Conservation (phyloP, 2,113 vertebrate species). For the Sphaerodactylus townsendi region DNA sequence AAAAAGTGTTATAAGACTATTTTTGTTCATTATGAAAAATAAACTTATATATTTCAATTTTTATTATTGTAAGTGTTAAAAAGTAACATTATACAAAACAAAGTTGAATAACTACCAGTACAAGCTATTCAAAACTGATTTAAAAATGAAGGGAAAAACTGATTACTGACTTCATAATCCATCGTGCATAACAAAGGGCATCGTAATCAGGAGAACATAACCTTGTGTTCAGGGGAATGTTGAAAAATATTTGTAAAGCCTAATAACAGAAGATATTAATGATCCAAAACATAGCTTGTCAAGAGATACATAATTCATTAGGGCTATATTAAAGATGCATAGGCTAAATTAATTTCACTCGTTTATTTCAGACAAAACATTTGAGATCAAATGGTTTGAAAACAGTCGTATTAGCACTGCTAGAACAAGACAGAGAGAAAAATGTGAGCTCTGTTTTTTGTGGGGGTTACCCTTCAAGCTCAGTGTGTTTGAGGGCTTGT, state of each 20-base stretch:
- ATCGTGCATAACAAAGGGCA: too few species aligned
- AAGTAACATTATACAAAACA: neutral
- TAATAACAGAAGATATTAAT: neutral
- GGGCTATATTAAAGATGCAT: neutral
- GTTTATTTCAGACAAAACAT: neutral
- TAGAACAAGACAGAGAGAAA: too few species aligned
- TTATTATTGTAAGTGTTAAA: slow-evolving; percentile 12
- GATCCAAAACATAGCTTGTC: neutral
- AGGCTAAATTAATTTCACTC: neutral
- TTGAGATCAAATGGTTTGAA: neutral
- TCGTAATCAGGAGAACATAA: too few species aligned
- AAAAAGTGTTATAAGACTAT: slow-evolving; percentile 44
- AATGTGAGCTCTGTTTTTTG: too few species aligned
- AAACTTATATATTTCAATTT: neutral
- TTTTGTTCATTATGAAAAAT: slow-evolving; percentile 17
- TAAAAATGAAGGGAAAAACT: neutral
- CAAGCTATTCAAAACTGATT: neutral
- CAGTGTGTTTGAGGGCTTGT: too few species aligned
- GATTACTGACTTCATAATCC: neutral
- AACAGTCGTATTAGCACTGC: neutral
- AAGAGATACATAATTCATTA: neutral
- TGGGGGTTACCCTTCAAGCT: too few species aligned
- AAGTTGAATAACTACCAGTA: neutral
- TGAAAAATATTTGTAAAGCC: neutral
- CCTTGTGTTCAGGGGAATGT: too few species aligned